Evolutionary conservation across 35 echinoderm and acorn worm species (phyloP).

Genomic region (Ophioderma brevispina): DNA sequence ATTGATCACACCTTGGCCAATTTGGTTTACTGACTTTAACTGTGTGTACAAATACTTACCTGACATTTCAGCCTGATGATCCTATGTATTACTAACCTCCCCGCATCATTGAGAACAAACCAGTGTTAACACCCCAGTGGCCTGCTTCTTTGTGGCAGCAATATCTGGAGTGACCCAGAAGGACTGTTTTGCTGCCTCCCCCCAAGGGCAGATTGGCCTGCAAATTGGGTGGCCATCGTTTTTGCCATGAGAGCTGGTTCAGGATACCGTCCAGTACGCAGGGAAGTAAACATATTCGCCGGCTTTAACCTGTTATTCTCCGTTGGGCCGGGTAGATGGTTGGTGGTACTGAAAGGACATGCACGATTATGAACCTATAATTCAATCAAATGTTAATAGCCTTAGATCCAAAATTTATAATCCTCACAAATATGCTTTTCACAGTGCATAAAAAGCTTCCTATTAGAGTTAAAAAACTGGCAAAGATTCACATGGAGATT

Average conservation of each 20-base stretch:
- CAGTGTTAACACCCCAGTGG: constrained; percentile 86
- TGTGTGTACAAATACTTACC: no score
- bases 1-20: no score
- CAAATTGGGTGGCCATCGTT: constrained; percentile 73
- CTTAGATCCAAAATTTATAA: no score
- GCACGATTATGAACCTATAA: no score
- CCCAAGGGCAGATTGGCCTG: background rate
- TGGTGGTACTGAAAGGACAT: constrained; percentile 54
- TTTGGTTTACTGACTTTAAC: no score
- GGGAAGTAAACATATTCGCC: constrained; percentile 55
- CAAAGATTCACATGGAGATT: no score
- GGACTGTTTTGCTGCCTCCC: background rate
- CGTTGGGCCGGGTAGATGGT: constrained; percentile 41
- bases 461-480: no score
- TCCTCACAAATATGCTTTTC: no score
- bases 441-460: no score
- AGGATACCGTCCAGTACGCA: constrained; percentile 71
- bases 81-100: constrained; percentile 57
- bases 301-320: constrained; percentile 37
- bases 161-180: constrained; percentile 32
- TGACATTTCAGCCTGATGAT: constrained; percentile 48
- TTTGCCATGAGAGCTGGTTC: constrained; percentile 84
- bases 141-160: constrained; percentile 19
- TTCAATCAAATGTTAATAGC: no score
- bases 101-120: constrained; percentile 75